Evolutionary conservation across 2,797 vertebrate genomes (phyloP).

Genomic region (Oreochromis mossambicus): DNA sequence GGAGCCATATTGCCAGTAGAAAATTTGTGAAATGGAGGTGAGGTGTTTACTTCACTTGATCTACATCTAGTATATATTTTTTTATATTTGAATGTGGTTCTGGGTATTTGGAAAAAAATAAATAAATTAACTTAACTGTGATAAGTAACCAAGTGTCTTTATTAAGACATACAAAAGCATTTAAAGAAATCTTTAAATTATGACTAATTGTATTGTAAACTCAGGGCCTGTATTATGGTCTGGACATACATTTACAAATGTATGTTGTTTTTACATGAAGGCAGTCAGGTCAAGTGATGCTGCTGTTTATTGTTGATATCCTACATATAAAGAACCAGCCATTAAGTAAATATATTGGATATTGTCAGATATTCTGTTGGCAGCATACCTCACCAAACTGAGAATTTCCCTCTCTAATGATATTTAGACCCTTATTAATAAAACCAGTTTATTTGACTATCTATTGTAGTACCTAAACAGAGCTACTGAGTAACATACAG

Average conservation of each 20-base stretch:
- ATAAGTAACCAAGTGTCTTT: neutral
- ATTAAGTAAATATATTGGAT: neutral
- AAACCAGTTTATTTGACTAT: neutral
- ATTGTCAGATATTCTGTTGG: neutral
- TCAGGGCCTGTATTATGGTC: neutral
- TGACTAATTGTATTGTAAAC: neutral
- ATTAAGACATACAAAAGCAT: neutral
- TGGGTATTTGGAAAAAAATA: neutral
- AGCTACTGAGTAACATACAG: neutral
- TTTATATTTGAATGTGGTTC: neutral
- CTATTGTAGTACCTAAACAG: neutral
- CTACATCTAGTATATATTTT: neutral
- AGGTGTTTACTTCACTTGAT: neutral
- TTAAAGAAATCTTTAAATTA: neutral
- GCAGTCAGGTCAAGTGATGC: neutral
- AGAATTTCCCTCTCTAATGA: neutral
- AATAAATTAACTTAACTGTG: neutral
- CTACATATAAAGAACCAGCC: neutral
- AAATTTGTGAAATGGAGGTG: neutral
- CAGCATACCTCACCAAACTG: neutral
- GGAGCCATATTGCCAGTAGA: neutral
- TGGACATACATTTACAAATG: neutral
- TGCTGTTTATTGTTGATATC: neutral
- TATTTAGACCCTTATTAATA: neutral
- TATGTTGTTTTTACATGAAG: rapidly evolving